Evolutionary conservation across 2,888 invertebrate genomes (phyloP).

Genomic region (Sarcophaga subvicina): DNA sequence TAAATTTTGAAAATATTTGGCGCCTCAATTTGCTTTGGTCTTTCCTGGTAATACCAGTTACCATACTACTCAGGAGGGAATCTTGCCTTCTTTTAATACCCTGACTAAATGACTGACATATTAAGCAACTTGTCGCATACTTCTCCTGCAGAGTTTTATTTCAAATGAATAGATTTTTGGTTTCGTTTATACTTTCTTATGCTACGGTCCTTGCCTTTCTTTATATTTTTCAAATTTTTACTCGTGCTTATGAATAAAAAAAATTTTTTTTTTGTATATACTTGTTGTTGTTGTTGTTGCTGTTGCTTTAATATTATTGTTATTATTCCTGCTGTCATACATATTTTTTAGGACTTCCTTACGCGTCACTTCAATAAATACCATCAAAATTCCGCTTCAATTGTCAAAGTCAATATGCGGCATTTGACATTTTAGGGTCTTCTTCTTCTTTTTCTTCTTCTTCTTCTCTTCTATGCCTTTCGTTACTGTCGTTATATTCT

Average conservation of each 20-base stretch:
- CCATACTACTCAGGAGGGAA: too few species aligned
- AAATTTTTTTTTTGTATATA: too few species aligned
- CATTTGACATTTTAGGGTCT: slow-evolving; percentile 42
- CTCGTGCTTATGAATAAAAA: too few species aligned
- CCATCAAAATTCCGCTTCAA: slow-evolving; percentile 66
- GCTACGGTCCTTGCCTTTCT: too few species aligned
- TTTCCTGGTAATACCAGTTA: not conserved
- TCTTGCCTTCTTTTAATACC: not conserved
- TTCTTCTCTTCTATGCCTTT: not conserved
- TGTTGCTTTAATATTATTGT: slow-evolving; percentile 11
- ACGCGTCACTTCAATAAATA: slow-evolving; percentile 60
- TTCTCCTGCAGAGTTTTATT: not conserved
- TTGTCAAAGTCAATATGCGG: slow-evolving; percentile 60
- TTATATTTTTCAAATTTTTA: too few species aligned
- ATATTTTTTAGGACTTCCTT: slow-evolving; percentile 53
- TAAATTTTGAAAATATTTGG: slow-evolving; percentile 1
- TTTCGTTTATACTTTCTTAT: not conserved
- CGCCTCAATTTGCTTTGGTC: not conserved
- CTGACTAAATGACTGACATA: slow-evolving; percentile 41
- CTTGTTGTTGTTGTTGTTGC: slow-evolving; percentile 1
- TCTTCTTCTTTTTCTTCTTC: slow-evolving; percentile 8
- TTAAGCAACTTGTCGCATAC: slow-evolving; percentile 21
- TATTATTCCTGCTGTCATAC: slow-evolving; percentile 46
- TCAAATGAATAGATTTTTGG: slow-evolving; percentile 39
- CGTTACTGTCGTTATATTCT: not conserved